Evolutionary conservation across 2,113 vertebrate genomes (phyloP).

Genomic region (Paracanthobrama guichenoti): DNA sequence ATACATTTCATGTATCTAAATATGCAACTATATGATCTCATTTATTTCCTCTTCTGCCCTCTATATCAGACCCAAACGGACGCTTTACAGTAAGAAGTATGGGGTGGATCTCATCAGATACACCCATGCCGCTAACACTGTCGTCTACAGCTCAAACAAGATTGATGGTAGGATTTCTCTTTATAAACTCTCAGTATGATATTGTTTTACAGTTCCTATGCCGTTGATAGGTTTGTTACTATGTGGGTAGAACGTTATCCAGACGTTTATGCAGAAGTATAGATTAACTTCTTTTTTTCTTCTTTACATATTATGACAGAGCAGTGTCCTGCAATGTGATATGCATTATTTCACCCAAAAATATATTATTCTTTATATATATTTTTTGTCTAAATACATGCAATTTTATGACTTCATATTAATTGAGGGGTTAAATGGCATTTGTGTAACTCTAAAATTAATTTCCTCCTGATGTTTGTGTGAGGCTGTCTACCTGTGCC

Average conservation of each 20-base stretch:
- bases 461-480: neutral
- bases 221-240: neutral
- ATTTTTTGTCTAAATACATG: neutral
- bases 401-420: neutral
- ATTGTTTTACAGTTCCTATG: neutral
- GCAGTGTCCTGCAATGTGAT: neutral
- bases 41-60: neutral
- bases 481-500: constrained; percentile 64
- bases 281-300: no score
- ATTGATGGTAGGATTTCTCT: constrained; percentile 92
- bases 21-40: neutral
- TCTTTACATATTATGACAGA: neutral
- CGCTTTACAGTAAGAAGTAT: constrained; percentile 99
- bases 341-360: neutral
- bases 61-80: constrained; percentile 89
- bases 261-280: no score
- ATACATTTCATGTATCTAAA: neutral
- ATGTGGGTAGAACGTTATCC: neutral
- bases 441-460: neutral
- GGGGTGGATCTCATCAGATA: constrained; percentile 99
- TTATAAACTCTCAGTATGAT: neutral
- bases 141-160: constrained; percentile 99
- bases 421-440: neutral
- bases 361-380: neutral
- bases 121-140: constrained; percentile 98